These are phyloP conservation scores for Acanthornis magna DNA, from an alignment of 2,797 vertebrate species.

Conservation along the genomic window DNA sequence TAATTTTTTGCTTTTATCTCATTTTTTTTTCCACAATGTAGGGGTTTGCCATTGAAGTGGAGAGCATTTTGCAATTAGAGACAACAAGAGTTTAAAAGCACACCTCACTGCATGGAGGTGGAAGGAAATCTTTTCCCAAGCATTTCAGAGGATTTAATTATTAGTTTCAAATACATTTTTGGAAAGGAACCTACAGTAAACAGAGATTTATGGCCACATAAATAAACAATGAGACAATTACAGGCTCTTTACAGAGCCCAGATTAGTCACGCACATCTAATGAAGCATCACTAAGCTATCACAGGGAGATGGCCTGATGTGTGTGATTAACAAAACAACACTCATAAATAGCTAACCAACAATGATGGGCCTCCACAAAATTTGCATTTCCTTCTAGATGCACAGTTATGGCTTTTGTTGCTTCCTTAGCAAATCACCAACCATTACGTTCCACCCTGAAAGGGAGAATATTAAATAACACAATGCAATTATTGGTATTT, in stretches of 20 bases:
- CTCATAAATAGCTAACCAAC: background rate
- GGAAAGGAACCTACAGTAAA: conserved; percentile 20
- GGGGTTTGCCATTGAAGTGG: background rate
- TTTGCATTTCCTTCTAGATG: background rate
- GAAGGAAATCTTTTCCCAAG: background rate
- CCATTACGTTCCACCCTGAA: background rate
- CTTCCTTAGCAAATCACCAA: background rate
- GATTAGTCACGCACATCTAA: conserved; percentile 50
- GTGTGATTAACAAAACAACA: conserved; percentile 57
- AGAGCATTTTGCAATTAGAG: background rate
- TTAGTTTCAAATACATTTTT: conserved; percentile 25
- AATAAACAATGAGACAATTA: conserved; percentile 65
- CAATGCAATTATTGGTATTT: background rate
- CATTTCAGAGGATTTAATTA: background rate
- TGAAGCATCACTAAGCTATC: conserved; percentile 51
- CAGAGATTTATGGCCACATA: conserved; percentile 40
- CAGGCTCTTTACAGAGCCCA: conserved; percentile 23
- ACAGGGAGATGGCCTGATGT: conserved; percentile 39
- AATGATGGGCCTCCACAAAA: background rate
- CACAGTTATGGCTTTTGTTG: background rate
- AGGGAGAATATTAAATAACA: background rate
- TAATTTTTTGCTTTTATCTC: background rate
- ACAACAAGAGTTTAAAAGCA: background rate
- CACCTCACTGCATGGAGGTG: background rate
- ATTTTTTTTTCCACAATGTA: background rate